These are phyloP conservation scores for Bos taurus DNA, from an alignment of 2,113 vertebrate genomes.

Conservation along the genomic window DNA sequence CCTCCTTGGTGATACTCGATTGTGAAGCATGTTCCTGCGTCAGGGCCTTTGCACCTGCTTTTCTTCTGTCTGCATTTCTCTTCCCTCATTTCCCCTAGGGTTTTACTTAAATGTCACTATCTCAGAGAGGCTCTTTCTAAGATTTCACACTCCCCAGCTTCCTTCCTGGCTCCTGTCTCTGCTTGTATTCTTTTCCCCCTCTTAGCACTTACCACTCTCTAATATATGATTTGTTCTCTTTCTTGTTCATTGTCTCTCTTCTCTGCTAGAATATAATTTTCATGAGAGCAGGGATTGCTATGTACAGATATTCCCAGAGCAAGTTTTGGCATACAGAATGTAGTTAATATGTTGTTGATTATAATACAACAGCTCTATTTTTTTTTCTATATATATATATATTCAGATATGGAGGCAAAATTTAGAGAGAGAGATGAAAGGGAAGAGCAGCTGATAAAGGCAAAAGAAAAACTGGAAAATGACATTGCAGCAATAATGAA, in stretches of 20 bases:
- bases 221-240: neutral
- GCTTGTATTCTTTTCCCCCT: neutral
- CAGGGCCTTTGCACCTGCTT: neutral
- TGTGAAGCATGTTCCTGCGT: neutral
- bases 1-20: neutral
- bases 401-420: conserved; percentile 88
- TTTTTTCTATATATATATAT: neutral
- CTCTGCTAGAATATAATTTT: neutral
- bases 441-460: conserved; percentile 86
- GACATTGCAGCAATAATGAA: conserved; percentile 94
- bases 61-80: neutral
- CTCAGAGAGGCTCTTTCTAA: neutral
- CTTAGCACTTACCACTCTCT: neutral
- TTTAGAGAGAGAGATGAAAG: conserved; percentile 87
- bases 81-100: neutral
- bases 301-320: neutral
- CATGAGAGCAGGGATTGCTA: neutral
- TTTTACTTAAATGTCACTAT: neutral
- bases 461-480: conserved; percentile 91
- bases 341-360: neutral
- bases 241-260: neutral
- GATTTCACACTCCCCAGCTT: neutral
- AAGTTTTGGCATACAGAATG: neutral
- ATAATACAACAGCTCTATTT: neutral
- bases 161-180: neutral